These are phyloP conservation scores for Theodoxus fluviatilis DNA, from an alignment of 2,888 invertebrate genomes.

Conservation along the genomic window DNA sequence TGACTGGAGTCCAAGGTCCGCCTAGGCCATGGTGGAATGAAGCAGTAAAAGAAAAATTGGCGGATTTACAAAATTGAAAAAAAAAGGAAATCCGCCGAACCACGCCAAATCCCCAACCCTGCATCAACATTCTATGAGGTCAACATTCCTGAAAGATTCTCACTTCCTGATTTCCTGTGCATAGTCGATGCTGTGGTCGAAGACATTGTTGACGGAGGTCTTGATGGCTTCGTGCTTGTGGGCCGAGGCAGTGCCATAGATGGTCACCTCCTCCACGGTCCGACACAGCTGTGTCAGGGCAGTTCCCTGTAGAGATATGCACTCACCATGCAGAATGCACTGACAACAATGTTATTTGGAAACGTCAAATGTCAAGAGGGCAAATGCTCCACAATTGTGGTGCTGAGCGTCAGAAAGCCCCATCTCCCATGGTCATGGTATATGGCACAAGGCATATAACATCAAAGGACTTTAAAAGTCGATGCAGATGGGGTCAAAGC, in stretches of 20 bases:
- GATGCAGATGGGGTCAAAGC: no score
- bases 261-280: conserved; percentile 80
- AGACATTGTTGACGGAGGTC: conserved; percentile 72
- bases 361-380: no score
- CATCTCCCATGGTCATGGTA: neutral
- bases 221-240: conserved; percentile 85
- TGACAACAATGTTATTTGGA: no score
- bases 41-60: no score
- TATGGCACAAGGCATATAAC: neutral
- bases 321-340: no score
- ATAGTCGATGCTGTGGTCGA: conserved; percentile 84
- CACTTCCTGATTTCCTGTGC: conserved; percentile 84
- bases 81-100: no score
- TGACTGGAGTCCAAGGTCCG: no score
- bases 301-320: conserved; percentile 75
- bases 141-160: conserved; percentile 66
- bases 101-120: no score
- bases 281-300: conserved; percentile 83
- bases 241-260: conserved; percentile 86
- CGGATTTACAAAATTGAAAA: no score
- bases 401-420: neutral
- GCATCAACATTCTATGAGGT: no score
- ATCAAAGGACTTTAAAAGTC: neutral
- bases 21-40: no score
- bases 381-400: neutral